phyloP scores from a whole-genome alignment of 2,797 vertebrate genomes.

The Phalloptychus januarius region DNA sequence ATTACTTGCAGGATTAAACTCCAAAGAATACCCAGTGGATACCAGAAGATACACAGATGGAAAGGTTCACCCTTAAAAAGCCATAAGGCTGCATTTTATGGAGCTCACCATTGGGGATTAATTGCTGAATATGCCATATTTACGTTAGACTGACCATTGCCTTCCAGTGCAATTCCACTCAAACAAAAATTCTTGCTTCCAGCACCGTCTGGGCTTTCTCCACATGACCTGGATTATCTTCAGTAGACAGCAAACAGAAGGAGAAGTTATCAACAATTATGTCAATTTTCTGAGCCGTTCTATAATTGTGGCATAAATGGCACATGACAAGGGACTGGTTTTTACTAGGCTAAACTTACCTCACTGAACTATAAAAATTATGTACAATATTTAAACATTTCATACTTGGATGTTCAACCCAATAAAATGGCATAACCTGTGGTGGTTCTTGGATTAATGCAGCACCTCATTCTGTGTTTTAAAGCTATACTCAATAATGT shows the following conservation, averaged over 20 bases:
- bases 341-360: too few species aligned
- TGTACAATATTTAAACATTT: neutral
- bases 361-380: neutral
- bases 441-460: neutral
- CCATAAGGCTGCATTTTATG: neutral
- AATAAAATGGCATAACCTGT: neutral
- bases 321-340: too few species aligned
- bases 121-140: neutral
- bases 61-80: neutral
- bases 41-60: neutral
- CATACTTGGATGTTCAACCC: neutral
- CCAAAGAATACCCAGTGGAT: neutral
- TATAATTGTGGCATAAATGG: too few species aligned
- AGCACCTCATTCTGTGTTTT: neutral
- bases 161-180: too few species aligned
- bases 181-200: too few species aligned
- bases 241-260: too few species aligned
- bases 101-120: neutral
- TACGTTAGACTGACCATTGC: too few species aligned
- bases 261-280: too few species aligned
- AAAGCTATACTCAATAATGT: neutral
- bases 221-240: too few species aligned
- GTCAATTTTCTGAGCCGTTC: too few species aligned
- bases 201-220: too few species aligned
- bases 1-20: neutral